These are phyloP conservation scores for Pocillopora verrucosa DNA, from an alignment of 64 coral and sea anemone genomes.

Conservation along the genomic window DNA sequence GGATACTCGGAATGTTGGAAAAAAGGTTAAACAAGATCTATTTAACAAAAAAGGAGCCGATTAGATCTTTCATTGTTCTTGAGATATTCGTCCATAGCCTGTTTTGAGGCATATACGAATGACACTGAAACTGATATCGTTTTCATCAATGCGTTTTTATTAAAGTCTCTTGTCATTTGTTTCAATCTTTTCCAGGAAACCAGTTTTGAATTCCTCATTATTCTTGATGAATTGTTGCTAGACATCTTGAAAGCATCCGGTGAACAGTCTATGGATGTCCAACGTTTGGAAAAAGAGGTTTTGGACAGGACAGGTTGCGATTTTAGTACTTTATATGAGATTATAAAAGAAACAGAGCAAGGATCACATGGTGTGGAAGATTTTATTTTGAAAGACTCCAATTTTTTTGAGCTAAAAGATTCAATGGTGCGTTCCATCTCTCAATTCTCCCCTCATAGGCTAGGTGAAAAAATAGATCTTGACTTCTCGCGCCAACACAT, in stretches of 20 bases:
- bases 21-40: too few relatives aligned
- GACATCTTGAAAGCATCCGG: neutral
- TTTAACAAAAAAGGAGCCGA: too few relatives aligned
- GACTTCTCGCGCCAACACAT: neutral
- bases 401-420: too few relatives aligned
- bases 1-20: too few relatives aligned
- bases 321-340: constrained; percentile 5
- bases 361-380: constrained; percentile 10
- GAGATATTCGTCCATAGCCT: too few relatives aligned
- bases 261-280: neutral
- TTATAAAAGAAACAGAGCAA: neutral
- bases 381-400: constrained; percentile 1
- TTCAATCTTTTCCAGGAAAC: neutral
- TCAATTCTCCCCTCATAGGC: too few relatives aligned
- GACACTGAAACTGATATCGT: too few relatives aligned
- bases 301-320: neutral
- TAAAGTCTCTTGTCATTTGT: neutral
- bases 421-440: neutral
- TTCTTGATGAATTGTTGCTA: neutral
- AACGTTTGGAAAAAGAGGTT: neutral
- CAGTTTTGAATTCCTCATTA: neutral
- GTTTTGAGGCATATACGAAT: neutral
- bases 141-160: too few relatives aligned
- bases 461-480: neutral
- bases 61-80: too few relatives aligned